Base-by-base conservation (phyloP, 2,888 invertebrate species). In the Macaria liturata region DNA sequence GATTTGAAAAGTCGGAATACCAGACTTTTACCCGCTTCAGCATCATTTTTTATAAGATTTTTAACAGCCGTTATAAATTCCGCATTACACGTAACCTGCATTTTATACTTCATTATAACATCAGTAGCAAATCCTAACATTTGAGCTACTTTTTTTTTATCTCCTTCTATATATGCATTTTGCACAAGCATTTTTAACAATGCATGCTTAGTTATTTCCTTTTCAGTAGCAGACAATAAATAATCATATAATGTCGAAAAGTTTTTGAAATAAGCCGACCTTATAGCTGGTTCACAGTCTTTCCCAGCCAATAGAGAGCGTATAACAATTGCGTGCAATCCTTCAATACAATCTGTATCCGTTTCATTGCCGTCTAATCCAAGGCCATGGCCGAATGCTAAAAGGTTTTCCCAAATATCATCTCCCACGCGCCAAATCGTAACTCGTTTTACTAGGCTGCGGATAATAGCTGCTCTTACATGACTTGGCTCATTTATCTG, bases 391-490 rank as follows among this genome's bases (percentile, higher is more conserved):
- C 75, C 80, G 49, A 83, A 84, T 4, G 71, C 62, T 8, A 85
- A 42, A n/a, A 87, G 49, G 31, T 67, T 34, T 4, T 67, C 61
- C 88, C 88, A 88, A 9, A 61, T 61, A 9, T 69, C 66, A 1
- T 67, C 63, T 3, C 80, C 67, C 9, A 80, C 55, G 4, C 84
- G 76, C 88, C 88, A 88, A 4, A 69, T 74, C 8, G 65, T 65
- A 3, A 75, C 78, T 2, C 88, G 77, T 48, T 80, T 81, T 3
- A 82, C 81, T 4, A 87, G 71, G 49, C 87, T 86, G 32, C 88
- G 76, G 0, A 85, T 61, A 7, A 86, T 37, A 37, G 34, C 34
- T 6, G 34, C 34, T 37, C 34, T 4, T 37, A 37, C 34, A 37
- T 81, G 78, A 0, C 65, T 70, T 0, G 85, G 79, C 54, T 87